Evolutionary conservation across 1,140 invertebrate genomes (phyloP), one percentile per base, ranked within the genome.

Genomic region (Caerostris darwini): DNA sequence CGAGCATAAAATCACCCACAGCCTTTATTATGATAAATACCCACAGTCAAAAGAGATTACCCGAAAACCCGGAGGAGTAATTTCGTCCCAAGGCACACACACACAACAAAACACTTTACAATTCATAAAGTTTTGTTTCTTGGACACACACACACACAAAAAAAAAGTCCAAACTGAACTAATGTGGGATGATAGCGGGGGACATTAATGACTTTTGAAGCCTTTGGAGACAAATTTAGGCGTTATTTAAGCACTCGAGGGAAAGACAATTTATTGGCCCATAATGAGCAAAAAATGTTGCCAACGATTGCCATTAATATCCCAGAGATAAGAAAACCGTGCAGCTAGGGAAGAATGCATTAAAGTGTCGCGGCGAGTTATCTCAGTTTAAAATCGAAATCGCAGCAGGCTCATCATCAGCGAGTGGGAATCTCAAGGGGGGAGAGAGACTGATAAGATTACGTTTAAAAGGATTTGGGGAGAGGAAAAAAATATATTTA

Each of bases 1-100:
- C 10, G 17, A 5, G 34, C 85, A 87, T 64, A 87, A 87, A 87
- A 59, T 50, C 85, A 53, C 85, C n/a, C 57, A 87, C 19, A 50
- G 59, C n/a, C 58, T 87, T 87, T 87, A 87, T 87, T 87, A 87
- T 87, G 85, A 87, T 87, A 87, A 87, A 87, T 87, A 64, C 34
- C n/a, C 59, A 61, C 5, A 50, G n/a, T n/a, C 58, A 87, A 87
- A 87, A 87, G 58, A 58, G 85, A 87, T 87, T 87, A 87, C 12
- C 3, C 7, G 34, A 87, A 87, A 61, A 61, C 85, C 34, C 12
- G 34, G 64, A 50, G 57, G 19, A 19, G n/a, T 12, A 61, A 64
- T 61, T 61, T 87, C 50, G 57, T 59, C 85, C 34, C 58, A 12
- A 87, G 85, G 14, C 85, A 59, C n/a, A 64, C 85, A 59, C 57